phyloP scores from a whole-genome alignment of 2,113 vertebrate genomes.

The Chlamydotis undulata region DNA sequence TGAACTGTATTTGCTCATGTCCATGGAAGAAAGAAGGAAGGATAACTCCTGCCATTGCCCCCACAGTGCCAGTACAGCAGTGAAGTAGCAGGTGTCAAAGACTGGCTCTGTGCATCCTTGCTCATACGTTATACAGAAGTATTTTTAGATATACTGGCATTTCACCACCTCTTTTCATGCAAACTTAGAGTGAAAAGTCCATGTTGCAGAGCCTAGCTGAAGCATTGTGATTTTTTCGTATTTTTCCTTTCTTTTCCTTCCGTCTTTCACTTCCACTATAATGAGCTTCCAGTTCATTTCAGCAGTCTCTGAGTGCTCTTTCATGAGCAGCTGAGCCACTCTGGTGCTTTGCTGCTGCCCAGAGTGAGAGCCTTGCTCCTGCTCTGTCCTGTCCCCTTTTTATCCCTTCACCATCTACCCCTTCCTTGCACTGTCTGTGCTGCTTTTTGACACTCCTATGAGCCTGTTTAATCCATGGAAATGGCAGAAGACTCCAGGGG shows the following conservation, averaged over 20 bases:
- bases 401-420: background rate
- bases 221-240: background rate
- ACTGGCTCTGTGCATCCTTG: fast-evolving
- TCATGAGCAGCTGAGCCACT: background rate
- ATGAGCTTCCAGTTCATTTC: background rate
- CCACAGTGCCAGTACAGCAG: background rate
- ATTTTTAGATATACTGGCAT: background rate
- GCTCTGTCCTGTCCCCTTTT: background rate
- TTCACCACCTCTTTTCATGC: background rate
- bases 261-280: background rate
- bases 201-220: background rate
- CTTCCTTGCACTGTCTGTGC: background rate
- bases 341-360: background rate
- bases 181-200: background rate
- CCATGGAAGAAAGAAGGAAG: background rate
- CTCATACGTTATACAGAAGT: background rate
- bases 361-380: background rate
- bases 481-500: background rate
- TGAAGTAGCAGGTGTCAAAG: background rate
- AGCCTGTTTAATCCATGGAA: background rate
- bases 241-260: background rate
- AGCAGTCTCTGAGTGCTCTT: background rate
- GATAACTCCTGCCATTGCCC: background rate
- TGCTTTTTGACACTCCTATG: background rate
- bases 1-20: background rate